phyloP scores from a whole-genome alignment of 2,888 invertebrate genomes.

The Drosophila lacicola region DNA sequence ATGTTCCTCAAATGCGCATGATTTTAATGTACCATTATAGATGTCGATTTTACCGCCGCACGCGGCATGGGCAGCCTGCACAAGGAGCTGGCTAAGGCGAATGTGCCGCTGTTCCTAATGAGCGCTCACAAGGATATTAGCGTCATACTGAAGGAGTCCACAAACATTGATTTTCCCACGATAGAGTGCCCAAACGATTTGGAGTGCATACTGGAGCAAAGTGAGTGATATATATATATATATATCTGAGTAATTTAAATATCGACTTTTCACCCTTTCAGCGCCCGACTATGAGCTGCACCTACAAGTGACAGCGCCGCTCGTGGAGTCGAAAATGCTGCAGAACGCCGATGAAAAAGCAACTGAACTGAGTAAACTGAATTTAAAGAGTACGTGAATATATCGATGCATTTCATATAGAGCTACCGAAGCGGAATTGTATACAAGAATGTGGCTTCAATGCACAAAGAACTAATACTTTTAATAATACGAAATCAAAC shows the following conservation, averaged over 20 bases:
- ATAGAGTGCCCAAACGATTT: constrained; percentile 81
- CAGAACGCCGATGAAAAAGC: constrained; percentile 33
- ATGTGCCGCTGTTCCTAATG: constrained; percentile 90
- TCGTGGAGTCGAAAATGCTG: constrained; percentile 64
- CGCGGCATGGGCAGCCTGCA: constrained; percentile 92
- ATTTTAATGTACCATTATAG: constrained; percentile 80
- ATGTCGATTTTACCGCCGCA: constrained; percentile 94
- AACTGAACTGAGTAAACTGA: constrained; percentile 61
- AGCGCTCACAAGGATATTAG: constrained; percentile 80
- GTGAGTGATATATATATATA: constrained; percentile 56
- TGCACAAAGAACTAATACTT: constrained; percentile 1
- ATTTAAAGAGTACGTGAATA: constrained; percentile 36
- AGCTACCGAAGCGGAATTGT: background rate
- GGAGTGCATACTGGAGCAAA: constrained; percentile 77
- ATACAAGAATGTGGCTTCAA: background rate
- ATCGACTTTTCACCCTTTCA: constrained; percentile 25
- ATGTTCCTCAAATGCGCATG: background rate
- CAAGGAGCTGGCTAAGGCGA: constrained; percentile 89
- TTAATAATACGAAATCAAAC: background rate
- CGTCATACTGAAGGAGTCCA: constrained; percentile 82
- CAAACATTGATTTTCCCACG: constrained; percentile 76
- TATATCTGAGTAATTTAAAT: background rate
- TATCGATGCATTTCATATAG: constrained; percentile 3
- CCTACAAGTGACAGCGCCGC: constrained; percentile 78
- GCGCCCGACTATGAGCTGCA: constrained; percentile 78